Base-by-base conservation (phyloP, 2,797 vertebrate genomes). In the Helarctos malayanus region DNA sequence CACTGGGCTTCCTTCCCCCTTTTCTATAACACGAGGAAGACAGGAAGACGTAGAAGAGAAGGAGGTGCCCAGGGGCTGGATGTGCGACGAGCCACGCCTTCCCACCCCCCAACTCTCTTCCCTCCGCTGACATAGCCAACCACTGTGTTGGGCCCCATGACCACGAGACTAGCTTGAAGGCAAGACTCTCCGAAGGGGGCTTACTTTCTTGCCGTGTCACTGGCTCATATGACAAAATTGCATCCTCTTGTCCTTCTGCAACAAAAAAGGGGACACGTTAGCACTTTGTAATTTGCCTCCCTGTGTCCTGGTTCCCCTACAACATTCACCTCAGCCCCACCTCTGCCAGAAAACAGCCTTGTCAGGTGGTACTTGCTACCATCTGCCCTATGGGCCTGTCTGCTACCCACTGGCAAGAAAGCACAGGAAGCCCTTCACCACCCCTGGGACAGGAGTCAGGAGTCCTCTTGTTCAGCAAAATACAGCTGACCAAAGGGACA, bases 201-300 rank as follows among this genome's bases (percentile, higher is more conserved):
- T 99, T 99, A 99, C 99, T 99, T 99, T 99, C 99, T 99, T 99
- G 99, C 98, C 99, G 99, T 4, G 99, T 99, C 97, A 99, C 99
- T 6, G 99, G 99, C 98, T 99, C 99, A 3, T 99, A 99, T 0
- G 99, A 99, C 97, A 99, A 99, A 98, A 99, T 99, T 15, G 99
- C 99, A 98, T 99, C 99, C 98, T 99, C 99, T 98, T 99, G 99
- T 93, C 99, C 99, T 99, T 99, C 99, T 99, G 99, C 71, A 98
- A 98, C 18, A 98, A 89, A 98, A 97, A 88, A 52, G 49, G 76
- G 89, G 13, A 94, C 2, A 76, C 8, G 89, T 98, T 95, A 98
- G 97, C 0, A 4, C 35, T 63, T 1, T 11, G 54, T 68, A 18
- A 86, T 88, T 69, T 29, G n/a, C 27, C 45, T 90, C 57, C 56